phyloP scores from a whole-genome alignment of 2,797 vertebrate genomes.

The Nothura maculosa region DNA sequence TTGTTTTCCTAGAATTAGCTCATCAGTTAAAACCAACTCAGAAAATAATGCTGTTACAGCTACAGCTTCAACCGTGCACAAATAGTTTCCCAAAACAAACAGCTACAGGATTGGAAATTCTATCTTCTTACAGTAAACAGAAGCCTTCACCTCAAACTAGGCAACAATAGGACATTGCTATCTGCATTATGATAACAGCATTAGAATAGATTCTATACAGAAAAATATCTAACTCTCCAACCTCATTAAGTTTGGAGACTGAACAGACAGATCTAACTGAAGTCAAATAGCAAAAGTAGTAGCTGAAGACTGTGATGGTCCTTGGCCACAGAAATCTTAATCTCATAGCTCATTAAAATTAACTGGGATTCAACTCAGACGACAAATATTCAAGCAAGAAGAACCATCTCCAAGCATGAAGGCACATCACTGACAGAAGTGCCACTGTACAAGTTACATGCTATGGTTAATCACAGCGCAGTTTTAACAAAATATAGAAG shows the following conservation, averaged over 20 bases:
- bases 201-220: background rate
- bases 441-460: background rate
- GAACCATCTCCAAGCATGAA: background rate
- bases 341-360: background rate
- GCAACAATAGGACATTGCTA: rapidly evolving
- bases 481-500: background rate
- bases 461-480: background rate
- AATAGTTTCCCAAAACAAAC: background rate
- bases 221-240: background rate
- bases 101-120: background rate
- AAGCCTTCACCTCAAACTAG: background rate
- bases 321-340: background rate
- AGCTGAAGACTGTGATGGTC: background rate
- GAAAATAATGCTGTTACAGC: background rate
- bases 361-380: background rate
- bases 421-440: background rate
- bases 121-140: background rate
- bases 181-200: rapidly evolving
- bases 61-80: background rate
- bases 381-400: rapidly evolving
- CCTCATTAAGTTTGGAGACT: background rate
- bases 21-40: background rate
- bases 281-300: background rate
- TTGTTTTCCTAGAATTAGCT: background rate
- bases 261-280: background rate